Conservation (phyloP, 1,140 invertebrate genomes). For the Temnothorax curvispinosus region DNA sequence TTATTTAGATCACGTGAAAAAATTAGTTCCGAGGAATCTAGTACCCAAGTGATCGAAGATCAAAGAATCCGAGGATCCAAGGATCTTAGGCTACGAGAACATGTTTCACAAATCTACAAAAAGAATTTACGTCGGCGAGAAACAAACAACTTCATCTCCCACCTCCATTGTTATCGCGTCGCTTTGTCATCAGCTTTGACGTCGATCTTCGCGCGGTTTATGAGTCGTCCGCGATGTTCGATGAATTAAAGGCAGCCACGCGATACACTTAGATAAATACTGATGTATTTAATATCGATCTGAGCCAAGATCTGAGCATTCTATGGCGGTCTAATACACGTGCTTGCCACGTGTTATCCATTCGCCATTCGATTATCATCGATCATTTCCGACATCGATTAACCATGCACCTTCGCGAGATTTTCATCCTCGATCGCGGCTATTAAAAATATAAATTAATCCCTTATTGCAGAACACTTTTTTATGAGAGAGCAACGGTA, state of each 20-base stretch:
- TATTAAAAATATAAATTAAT: conserved; percentile 37
- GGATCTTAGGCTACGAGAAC: conserved; percentile 53
- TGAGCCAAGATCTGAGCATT: conserved; percentile 10
- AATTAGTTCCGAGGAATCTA: conserved; percentile 1
- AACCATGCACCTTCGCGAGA: conserved; percentile 8
- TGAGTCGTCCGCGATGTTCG: conserved; percentile 45
- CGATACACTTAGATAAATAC: conserved; percentile 27
- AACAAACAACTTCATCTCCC: conserved; percentile 36
- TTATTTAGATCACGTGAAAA: background rate
- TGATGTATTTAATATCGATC: conserved; percentile 41
- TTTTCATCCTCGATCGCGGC: conserved; percentile 4
- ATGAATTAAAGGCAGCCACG: conserved; percentile 55
- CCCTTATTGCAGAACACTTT: conserved; percentile 26
- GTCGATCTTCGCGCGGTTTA: conserved; percentile 34
- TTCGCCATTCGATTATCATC: conserved; percentile 23
- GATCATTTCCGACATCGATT: conserved; percentile 37
- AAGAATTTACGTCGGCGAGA: conserved; percentile 57
- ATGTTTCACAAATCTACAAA: conserved; percentile 22
- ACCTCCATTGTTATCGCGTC: conserved; percentile 39
- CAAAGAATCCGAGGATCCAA: conserved; percentile 40
- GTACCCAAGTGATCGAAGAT: conserved; percentile 38
- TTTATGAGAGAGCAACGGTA: background rate
- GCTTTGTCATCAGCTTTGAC: conserved; percentile 30
- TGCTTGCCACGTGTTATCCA: conserved; percentile 30
- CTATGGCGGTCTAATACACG: conserved; percentile 41